Evolutionary conservation across 1,140 invertebrate species (phyloP).

Genomic region (Hycleus phaleratus): DNA sequence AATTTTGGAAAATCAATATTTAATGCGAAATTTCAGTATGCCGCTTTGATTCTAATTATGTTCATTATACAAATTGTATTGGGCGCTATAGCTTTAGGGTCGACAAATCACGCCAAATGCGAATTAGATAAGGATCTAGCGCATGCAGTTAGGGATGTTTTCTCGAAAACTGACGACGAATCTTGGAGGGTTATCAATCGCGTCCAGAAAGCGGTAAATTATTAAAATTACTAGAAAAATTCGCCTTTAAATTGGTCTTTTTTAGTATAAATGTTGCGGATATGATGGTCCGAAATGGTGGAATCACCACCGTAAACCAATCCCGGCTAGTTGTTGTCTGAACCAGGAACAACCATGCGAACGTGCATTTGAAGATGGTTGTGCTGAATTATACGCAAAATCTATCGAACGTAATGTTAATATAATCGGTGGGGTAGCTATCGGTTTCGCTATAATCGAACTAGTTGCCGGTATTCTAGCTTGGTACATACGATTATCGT

Average conservation of each 20-base stretch:
- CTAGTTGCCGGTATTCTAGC: constrained; percentile 1
- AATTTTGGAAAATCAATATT: not conserved
- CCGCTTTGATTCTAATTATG: not conserved
- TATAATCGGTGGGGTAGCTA: constrained; percentile 7
- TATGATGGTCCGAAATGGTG: constrained; percentile 2
- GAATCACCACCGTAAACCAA: constrained; percentile 1
- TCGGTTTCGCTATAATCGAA: constrained; percentile 1
- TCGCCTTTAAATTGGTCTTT: not conserved
- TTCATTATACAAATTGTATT: constrained; percentile 9
- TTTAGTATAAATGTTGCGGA: constrained; percentile 4
- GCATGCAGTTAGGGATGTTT: constrained; percentile 1
- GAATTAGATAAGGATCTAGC: not conserved
- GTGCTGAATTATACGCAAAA: not conserved
- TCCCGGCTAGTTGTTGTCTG: not conserved
- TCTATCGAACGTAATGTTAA: constrained; percentile 1
- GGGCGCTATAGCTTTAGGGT: constrained; percentile 1
- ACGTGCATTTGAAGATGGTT: constrained; percentile 2
- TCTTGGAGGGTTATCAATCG: not conserved
- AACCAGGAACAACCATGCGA: not conserved
- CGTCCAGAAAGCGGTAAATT: constrained; percentile 3
- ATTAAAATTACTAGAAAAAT: not conserved
- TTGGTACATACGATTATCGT: constrained; percentile 2
- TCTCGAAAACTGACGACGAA: not conserved
- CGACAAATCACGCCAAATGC: not conserved
- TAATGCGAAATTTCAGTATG: not conserved